A percentile compares a stretch with the other conserved stretches of the same genome.
These are phyloP conservation scores for Leucopternis melanops DNA, from an alignment of 2,113 vertebrate species.

Conservation along the genomic window DNA sequence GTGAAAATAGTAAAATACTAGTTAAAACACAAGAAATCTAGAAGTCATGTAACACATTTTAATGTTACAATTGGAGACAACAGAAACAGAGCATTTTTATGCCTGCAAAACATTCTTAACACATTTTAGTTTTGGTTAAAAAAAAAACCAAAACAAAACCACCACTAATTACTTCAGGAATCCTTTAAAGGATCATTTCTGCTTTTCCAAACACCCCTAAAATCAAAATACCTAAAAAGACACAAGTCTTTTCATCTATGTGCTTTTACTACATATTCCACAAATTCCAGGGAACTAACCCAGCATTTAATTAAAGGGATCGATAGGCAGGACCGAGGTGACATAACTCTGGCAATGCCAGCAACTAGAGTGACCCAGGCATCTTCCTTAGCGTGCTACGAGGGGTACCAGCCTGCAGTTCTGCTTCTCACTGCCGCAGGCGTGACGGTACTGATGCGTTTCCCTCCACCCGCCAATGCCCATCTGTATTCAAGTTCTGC, in stretches of 20 bases:
- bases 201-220: not conserved
- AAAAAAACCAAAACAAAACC: no score
- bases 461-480: not conserved
- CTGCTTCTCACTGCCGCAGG: not conserved
- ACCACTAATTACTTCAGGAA: not conserved
- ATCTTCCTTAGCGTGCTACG: not conserved
- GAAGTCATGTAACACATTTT: not conserved
- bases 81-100: not conserved
- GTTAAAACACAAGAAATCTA: not conserved
- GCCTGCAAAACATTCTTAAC: not conserved
- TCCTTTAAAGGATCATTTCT: not conserved
- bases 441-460: no score
- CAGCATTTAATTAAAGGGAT: not conserved
- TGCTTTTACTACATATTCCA: not conserved
- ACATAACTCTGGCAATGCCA: not conserved
- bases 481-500: no score
- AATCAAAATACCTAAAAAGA: not conserved
- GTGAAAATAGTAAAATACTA: not conserved
- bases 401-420: not conserved
- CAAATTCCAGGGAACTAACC: not conserved
- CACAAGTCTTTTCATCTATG: not conserved
- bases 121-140: not conserved
- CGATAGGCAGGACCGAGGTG: not conserved
- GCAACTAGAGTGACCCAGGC: not conserved
- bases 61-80: not conserved